Evolutionary conservation across 2,888 invertebrate genomes (phyloP).

Genomic region (Tridacna gigas): DNA sequence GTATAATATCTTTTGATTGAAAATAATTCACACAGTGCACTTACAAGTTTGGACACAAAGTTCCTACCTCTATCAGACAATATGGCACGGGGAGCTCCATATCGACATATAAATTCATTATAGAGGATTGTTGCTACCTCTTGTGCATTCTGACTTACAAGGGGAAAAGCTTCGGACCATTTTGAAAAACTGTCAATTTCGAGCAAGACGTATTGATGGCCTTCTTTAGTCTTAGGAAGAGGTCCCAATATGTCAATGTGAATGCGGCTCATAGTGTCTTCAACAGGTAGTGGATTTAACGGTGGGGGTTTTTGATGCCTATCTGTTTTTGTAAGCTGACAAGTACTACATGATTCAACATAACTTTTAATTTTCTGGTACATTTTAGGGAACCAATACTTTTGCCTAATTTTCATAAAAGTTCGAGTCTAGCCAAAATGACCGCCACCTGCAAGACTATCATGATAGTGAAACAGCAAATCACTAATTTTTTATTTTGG

Average conservation of each 20-base stretch:
- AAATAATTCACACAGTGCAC: constrained; percentile 56
- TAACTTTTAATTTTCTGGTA: constrained; percentile 24
- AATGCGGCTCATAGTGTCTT: constrained; percentile 33
- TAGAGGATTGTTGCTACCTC: constrained; percentile 54
- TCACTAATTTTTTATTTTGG: constrained; percentile 21
- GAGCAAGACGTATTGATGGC: constrained; percentile 36
- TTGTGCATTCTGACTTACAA: constrained; percentile 52
- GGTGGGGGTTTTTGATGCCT: constrained; percentile 16
- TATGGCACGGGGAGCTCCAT: constrained; percentile 55
- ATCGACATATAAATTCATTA: constrained; percentile 49
- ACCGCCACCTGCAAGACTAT: constrained; percentile 36
- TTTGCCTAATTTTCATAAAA: constrained; percentile 20
- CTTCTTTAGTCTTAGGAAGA: constrained; percentile 36
- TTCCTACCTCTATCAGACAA: constrained; percentile 41
- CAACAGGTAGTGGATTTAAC: constrained; percentile 35
- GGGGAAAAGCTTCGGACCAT: constrained; percentile 63
- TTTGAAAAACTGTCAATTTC: constrained; percentile 50
- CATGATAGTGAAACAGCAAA: constrained; percentile 37
- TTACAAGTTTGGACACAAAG: constrained; percentile 60
- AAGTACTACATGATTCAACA: constrained; percentile 37
- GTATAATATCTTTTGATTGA: constrained; percentile 49
- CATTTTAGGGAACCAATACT: constrained; percentile 34
- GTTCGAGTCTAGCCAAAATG: constrained; percentile 35
- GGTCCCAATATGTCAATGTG: constrained; percentile 55
- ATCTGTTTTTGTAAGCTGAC: constrained; percentile 28